Conservation (phyloP, 2,113 vertebrate species). For the Todiramphus saurophagus region DNA sequence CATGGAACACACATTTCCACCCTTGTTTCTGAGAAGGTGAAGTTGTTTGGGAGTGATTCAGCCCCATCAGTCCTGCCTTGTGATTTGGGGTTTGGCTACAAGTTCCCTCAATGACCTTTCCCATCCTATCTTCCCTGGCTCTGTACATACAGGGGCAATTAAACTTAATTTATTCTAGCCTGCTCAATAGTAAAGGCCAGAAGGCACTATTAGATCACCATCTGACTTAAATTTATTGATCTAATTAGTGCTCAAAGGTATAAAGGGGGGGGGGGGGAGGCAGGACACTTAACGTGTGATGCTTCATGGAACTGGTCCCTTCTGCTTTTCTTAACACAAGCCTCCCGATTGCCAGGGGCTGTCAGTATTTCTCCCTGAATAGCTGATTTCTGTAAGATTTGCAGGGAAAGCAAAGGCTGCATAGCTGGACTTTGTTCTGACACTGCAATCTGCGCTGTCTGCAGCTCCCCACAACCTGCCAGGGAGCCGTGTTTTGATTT, state of each 20-base stretch:
- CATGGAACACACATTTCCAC: not conserved
- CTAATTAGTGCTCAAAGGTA: conserved; percentile 42
- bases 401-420: not conserved
- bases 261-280: not conserved
- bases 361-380: not conserved
- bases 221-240: conserved; percentile 42
- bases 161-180: conserved; percentile 44
- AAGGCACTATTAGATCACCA: conserved; percentile 41
- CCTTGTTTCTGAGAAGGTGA: not conserved
- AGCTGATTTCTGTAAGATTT: conserved; percentile 20
- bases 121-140: not conserved
- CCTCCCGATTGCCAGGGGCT: not conserved
- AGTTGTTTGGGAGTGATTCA: conserved; percentile 2
- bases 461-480: not conserved
- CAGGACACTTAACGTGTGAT: not conserved
- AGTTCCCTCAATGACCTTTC: not conserved
- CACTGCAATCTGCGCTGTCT: not conserved
- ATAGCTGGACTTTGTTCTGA: not conserved
- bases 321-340: not conserved
- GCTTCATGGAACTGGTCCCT: not conserved
- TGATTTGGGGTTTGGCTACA: not conserved
- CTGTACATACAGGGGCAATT: not conserved
- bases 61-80: not conserved
- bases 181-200: not conserved
- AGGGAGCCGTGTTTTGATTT: conserved; percentile 14